phyloP scores from a whole-genome alignment of 1,140 invertebrate species.

The Potamilus streckersoni region DNA sequence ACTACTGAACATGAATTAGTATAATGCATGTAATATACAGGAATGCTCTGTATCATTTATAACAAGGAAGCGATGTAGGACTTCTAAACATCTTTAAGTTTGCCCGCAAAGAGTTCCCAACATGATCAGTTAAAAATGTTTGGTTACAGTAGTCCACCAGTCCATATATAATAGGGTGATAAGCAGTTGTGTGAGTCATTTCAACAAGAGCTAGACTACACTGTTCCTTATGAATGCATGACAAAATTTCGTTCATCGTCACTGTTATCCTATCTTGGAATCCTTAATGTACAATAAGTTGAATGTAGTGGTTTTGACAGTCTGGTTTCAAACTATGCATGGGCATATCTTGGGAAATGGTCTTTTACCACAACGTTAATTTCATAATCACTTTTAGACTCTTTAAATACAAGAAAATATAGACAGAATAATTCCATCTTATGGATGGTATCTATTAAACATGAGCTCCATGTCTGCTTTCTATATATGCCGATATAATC shows the following conservation, averaged over 20 bases:
- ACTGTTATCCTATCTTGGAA: conserved; percentile 6
- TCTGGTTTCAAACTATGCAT: conserved; percentile 26
- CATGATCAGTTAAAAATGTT: neutral
- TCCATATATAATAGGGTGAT: conserved; percentile 2
- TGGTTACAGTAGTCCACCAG: neutral
- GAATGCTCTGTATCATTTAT: neutral
- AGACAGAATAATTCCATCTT: conserved; percentile 30
- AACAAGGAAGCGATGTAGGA: neutral
- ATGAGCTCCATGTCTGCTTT: neutral
- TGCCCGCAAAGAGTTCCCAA: neutral
- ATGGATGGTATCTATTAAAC: neutral
- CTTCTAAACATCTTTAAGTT: neutral
- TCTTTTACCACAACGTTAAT: conserved; percentile 44
- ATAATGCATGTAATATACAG: conserved; percentile 6
- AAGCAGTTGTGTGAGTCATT: conserved; percentile 6
- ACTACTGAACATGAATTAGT: conserved; percentile 3
- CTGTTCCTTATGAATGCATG: neutral
- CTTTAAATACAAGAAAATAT: conserved; percentile 27
- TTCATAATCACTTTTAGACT: conserved; percentile 21
- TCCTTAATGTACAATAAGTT: neutral
- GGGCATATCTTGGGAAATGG: conserved; percentile 34
- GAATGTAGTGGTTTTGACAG: conserved; percentile 6
- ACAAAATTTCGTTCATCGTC: conserved; percentile 4
- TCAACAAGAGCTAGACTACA: neutral
- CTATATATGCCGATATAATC: conserved; percentile 25